A percentile compares a stretch with the other conserved stretches of the same genome.
These are phyloP conservation scores for Endotricha flammealis DNA, from an alignment of 2,888 invertebrate species.

Conservation along the genomic window DNA sequence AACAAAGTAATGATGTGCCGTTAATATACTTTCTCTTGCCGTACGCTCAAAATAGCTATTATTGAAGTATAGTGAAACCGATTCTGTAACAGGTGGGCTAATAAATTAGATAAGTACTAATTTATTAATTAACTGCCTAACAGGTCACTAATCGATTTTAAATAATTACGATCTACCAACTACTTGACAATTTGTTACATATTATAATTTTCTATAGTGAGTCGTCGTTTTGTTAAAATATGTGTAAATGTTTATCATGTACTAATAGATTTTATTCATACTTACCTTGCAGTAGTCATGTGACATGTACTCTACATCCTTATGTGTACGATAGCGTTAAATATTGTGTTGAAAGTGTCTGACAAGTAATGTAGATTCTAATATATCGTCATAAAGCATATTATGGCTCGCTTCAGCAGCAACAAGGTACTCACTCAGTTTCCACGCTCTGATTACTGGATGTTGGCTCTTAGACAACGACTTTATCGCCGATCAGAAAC, in stretches of 20 bases:
- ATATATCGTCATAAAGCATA: slow-evolving; percentile 32
- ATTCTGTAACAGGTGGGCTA: slow-evolving; percentile 25
- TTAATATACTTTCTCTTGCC: slow-evolving; percentile 55
- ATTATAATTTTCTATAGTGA: no score
- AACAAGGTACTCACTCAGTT: slow-evolving; percentile 67
- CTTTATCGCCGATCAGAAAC: slow-evolving; percentile 73
- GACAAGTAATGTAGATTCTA: slow-evolving; percentile 33
- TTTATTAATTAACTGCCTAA: slow-evolving; percentile 12
- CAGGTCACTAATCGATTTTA: background rate
- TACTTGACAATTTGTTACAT: no score
- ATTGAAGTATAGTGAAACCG: slow-evolving; percentile 33
- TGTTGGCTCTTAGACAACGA: slow-evolving; percentile 76
- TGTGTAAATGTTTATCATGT: slow-evolving; percentile 12
- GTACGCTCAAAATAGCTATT: slow-evolving; percentile 29
- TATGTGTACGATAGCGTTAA: slow-evolving; percentile 34
- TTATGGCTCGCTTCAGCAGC: slow-evolving; percentile 41
- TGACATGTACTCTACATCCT: slow-evolving; percentile 41
- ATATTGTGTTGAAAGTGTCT: slow-evolving; percentile 22
- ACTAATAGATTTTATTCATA: slow-evolving; percentile 19
- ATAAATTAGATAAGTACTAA: slow-evolving; percentile 11
- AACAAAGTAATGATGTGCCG: slow-evolving; percentile 46
- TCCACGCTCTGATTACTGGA: slow-evolving; percentile 78
- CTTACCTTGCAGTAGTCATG: slow-evolving; percentile 24
- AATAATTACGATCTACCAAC: no score
- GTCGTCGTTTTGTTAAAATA: background rate